Evolutionary conservation across 2,888 invertebrate species (phyloP), one percentile per base, ranked within the genome.

Genomic region (Aphrophora alni): DNA sequence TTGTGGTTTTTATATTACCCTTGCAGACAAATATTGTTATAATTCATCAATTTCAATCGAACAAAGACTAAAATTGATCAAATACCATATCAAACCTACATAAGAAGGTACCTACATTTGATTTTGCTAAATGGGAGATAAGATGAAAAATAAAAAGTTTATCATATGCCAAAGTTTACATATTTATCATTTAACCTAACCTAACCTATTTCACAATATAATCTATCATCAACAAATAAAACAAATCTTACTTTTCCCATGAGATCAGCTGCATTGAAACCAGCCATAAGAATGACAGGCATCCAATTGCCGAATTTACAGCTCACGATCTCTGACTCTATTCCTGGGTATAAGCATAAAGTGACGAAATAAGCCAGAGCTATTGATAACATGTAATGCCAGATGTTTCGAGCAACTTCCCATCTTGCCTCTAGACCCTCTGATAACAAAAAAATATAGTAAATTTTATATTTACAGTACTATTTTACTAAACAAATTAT

Each of bases 361-460:
- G 97, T 97, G 0, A 97, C 95, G 87, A 96, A 95, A 87, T 97
- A 97, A 0, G 96, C 96, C 82, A 96, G 89, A 0, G 94, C 95
- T 84, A 97, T 97, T 27, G 95, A 94, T 68, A 95, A 91, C 97
- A 97, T 97, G 88, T 96, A 96, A 0, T 96, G 97, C 89, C 95
- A 97, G 83, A 97, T 95, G 0, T 93, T 92, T 84, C 94, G 94
- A 0, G 96, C 94, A 0, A 97, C 96, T 82, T 94, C 93, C 92
- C 94, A 93, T 38, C 97, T 90, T 0, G 94, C 93, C 78, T 90
- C 86, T 1, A 94, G 88, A 3, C 94, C 94, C 83, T 92, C 95
- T 95, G 87, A 75, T 38, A 69, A 71, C 25, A 17, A 10, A 28
- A 59, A 70, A 51, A 27, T 75, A 59, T 26, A 70, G 21, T 70